A percentile compares a stretch with the other conserved stretches of the same genome.
These are phyloP conservation scores for Eptesicus fuscus DNA, from an alignment of 2,113 vertebrate species.

Conservation along the genomic window DNA sequence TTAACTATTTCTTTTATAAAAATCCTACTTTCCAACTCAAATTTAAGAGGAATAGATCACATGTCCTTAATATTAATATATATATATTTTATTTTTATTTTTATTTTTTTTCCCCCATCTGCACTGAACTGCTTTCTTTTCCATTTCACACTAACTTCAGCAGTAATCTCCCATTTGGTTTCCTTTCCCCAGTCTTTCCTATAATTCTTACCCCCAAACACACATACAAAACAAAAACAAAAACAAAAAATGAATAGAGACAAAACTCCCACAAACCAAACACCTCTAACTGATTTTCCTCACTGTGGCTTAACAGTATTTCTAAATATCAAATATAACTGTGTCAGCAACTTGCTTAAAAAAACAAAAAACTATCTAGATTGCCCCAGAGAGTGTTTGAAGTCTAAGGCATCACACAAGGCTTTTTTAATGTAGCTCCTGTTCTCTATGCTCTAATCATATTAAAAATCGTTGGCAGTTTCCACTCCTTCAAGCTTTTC, in stretches of 20 bases:
- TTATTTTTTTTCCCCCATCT: too few relatives aligned
- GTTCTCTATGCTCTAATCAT: neutral
- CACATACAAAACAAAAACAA: neutral
- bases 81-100: too few relatives aligned
- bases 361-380: neutral
- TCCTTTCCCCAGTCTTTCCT: neutral
- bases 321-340: neutral
- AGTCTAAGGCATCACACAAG: neutral
- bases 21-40: neutral
- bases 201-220: neutral
- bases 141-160: neutral
- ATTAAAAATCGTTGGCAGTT: neutral
- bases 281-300: neutral
- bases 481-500: neutral
- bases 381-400: neutral
- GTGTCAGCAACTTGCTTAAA: neutral
- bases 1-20: neutral
- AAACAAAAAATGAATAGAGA: neutral
- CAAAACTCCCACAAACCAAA: neutral
- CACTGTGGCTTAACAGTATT: neutral
- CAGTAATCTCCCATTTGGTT: neutral
- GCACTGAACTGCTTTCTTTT: neutral
- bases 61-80: neutral
- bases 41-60: neutral
- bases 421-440: neutral